Percentiles rank a stretch among this genome's conserved stretches.
phyloP scores from a whole-genome alignment of 1,140 invertebrate genomes.

The Elymnias hypermnestra region DNA sequence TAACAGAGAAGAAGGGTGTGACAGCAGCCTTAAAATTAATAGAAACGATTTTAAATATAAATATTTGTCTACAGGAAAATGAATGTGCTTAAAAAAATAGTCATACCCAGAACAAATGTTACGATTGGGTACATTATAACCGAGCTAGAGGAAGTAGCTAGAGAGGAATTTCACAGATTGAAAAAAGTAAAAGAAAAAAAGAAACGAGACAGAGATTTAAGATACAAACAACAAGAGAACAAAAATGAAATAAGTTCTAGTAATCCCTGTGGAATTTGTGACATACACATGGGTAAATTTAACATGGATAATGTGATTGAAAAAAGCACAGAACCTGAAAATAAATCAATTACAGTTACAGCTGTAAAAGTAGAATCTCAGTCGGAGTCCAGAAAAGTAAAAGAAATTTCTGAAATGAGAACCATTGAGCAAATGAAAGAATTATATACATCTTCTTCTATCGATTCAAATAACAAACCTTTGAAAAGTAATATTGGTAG shows the following conservation, averaged over 20 bases:
- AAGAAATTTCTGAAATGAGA: not conserved
- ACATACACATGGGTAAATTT: no score
- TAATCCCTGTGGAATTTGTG: conserved; percentile 1
- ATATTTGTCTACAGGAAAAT: conserved; percentile 33
- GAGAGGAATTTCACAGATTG: conserved; percentile 35
- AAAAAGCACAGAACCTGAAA: not conserved
- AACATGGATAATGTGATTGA: no score
- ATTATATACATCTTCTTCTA: not conserved
- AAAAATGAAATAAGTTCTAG: not conserved
- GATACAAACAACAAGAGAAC: conserved; percentile 14
- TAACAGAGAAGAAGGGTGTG: conserved; percentile 15
- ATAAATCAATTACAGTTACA: not conserved
- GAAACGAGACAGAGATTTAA: conserved; percentile 10
- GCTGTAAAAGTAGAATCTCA: no score
- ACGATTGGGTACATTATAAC: conserved; percentile 30
- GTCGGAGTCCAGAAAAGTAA: not conserved
- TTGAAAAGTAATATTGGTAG: not conserved
- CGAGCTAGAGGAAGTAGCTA: conserved; percentile 36
- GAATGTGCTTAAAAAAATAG: conserved; percentile 34
- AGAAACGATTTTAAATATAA: not conserved
- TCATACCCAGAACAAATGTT: conserved; percentile 30
- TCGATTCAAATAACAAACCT: not conserved
- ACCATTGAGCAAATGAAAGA: not conserved
- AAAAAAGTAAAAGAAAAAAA: conserved; percentile 35
- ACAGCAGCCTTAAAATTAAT: conserved; percentile 9